Evolutionary conservation across 92 coral and sea anemone species (phyloP).

Genomic region (Actinostola sp.): DNA sequence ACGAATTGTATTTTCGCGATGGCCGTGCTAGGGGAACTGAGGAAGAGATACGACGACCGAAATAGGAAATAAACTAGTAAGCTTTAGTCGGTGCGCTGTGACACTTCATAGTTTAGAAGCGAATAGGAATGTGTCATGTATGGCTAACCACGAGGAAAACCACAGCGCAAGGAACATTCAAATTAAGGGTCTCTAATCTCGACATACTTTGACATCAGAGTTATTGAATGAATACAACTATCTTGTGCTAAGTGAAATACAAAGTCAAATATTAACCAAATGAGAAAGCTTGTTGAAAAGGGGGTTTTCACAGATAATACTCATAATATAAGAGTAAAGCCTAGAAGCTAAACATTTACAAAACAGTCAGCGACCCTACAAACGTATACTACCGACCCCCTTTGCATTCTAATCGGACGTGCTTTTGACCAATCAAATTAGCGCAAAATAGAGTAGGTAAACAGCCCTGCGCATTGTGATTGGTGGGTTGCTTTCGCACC

Average conservation of each 20-base stretch:
- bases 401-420: conserved; percentile 70
- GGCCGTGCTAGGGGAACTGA: background rate
- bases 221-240: conserved; percentile 5
- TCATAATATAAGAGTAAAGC: conserved; percentile 36
- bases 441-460: conserved; percentile 39
- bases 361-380: conserved; percentile 28
- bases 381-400: conserved; percentile 33
- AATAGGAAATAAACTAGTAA: conserved; percentile 5
- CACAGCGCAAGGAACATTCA: conserved; percentile 21
- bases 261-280: conserved; percentile 34
- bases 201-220: conserved; percentile 16
- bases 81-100: background rate
- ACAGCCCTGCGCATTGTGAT: conserved; percentile 50
- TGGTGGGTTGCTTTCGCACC: conserved; percentile 53
- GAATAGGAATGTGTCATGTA: conserved; percentile 6
- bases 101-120: conserved; percentile 8
- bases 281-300: conserved; percentile 40
- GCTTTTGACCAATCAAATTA: conserved; percentile 56
- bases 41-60: background rate
- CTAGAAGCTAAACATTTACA: conserved; percentile 69
- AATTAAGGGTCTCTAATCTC: conserved; percentile 23
- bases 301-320: conserved; percentile 36
- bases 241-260: conserved; percentile 39
- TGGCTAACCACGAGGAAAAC: conserved; percentile 26
- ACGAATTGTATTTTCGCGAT: background rate